Evolutionary conservation across 2,888 invertebrate genomes (phyloP).

Genomic region (Perizoma affinitatum): DNA sequence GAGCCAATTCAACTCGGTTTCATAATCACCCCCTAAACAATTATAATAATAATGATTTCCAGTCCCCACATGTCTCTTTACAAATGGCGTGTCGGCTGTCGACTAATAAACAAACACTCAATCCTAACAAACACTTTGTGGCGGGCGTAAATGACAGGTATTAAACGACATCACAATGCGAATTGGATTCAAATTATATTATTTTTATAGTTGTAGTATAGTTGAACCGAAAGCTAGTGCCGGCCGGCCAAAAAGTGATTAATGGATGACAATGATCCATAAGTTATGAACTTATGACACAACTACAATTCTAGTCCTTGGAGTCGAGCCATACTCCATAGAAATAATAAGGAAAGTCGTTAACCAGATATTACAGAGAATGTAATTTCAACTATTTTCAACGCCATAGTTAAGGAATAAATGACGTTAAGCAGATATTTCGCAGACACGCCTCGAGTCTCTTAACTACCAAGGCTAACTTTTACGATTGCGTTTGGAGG

Average conservation of each 20-base stretch:
- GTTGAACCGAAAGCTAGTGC: not conserved
- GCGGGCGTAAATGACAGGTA: constrained; percentile 40
- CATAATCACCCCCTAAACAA: constrained; percentile 74
- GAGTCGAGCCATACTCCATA: not conserved
- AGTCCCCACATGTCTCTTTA: constrained; percentile 63
- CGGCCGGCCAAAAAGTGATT: not conserved
- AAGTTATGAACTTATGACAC: not conserved
- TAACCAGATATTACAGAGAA: constrained; percentile 16
- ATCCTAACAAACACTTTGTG: constrained; percentile 48
- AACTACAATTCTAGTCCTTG: not conserved
- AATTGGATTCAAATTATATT: constrained; percentile 43
- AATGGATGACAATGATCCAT: not conserved
- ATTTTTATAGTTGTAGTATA: constrained; percentile 16
- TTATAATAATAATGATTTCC: constrained; percentile 60
- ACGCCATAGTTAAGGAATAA: constrained; percentile 21
- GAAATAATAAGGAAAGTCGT: not conserved
- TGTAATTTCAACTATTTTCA: constrained; percentile 1
- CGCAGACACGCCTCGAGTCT: constrained; percentile 36
- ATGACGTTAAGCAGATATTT: constrained; percentile 27
- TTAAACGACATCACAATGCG: constrained; percentile 42
- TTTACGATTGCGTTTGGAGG: constrained; percentile 40
- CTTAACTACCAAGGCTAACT: constrained; percentile 41
- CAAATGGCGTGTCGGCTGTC: constrained; percentile 65
- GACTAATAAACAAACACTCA: no score
- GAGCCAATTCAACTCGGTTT: constrained; percentile 74